Evolutionary conservation across 2,888 invertebrate genomes (phyloP), one percentile per base, ranked within the genome.

Genomic region (Priocnemis perturbator): DNA sequence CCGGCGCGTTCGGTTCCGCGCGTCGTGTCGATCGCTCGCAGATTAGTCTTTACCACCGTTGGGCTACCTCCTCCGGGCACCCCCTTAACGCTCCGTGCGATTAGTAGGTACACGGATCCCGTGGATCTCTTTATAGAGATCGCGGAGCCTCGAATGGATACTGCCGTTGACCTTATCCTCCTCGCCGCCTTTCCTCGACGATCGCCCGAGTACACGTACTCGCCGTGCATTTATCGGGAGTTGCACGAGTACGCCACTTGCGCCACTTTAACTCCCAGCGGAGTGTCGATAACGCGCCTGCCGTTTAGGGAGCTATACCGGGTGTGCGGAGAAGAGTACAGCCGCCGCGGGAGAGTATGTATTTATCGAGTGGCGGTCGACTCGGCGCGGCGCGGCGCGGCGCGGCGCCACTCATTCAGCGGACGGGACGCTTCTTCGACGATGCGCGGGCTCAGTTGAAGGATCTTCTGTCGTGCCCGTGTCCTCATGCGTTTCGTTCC

Each of bases 1-100:
- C 23, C 67, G 19, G 50, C 30, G 57, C 50, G 30, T 50, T 19
- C 50, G 17, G 50, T 19, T 50, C 17, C 17, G 50, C 50, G 20
- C 69, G 58, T 26, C 58, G 47, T 64, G 64, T 60, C 67, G 67
- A 73, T 71, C 71, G 71, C 45, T 37, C 37, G 19, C 62, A 37
- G 71, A 71, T 71, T 67, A 60, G 26, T 47, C 37, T 37, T 52
- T 57, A 30, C 23, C 48, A 45, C 23, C 64, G 57, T 55, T 55
- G 55, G 62, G 53, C 55, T 57, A 56, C 53, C 64, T 56, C 23
- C 26, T 55, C 55, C 23, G 21, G 15, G 23, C 55, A 55, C 23
- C 55, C 55, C 23, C 21, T 20, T 15, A 23, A 55, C 55, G 26
- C 4, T 55, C 50, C 55, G 21, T 26, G 23, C 64, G 64, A 57